Percentiles rank a stretch among this genome's conserved stretches.
phyloP scores from a whole-genome alignment of 2,113 vertebrate genomes.

The Ranitomeya imitator region DNA sequence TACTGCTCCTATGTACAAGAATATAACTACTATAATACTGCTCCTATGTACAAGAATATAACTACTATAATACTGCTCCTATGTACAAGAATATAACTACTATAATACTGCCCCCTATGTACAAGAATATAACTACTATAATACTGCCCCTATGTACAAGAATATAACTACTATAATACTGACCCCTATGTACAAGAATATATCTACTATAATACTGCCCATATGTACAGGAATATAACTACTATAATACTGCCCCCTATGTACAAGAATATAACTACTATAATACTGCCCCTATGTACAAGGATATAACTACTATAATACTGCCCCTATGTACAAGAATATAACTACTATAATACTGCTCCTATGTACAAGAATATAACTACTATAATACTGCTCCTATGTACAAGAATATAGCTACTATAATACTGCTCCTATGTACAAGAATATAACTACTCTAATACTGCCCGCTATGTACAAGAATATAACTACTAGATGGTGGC shows the following conservation, averaged over 20 bases:
- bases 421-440: neutral
- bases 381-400: conserved; percentile 3
- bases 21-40: no score
- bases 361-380: conserved; percentile 7
- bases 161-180: neutral
- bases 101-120: no score
- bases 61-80: no score
- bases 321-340: neutral
- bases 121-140: no score
- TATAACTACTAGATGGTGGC: conserved; percentile 7
- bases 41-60: no score
- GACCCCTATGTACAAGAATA: neutral
- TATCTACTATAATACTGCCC: neutral
- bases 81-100: no score
- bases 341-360: conserved; percentile 6
- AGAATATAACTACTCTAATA: conserved; percentile 8
- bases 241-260: neutral
- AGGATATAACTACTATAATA: neutral
- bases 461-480: conserved; percentile 9
- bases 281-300: no score
- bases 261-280: no score
- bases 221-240: conserved; percentile 1
- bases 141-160: no score
- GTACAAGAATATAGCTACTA: conserved; percentile 9
- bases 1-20: no score